Evolutionary conservation across 2,113 vertebrate species (phyloP).

Genomic region (Struthio camelus): DNA sequence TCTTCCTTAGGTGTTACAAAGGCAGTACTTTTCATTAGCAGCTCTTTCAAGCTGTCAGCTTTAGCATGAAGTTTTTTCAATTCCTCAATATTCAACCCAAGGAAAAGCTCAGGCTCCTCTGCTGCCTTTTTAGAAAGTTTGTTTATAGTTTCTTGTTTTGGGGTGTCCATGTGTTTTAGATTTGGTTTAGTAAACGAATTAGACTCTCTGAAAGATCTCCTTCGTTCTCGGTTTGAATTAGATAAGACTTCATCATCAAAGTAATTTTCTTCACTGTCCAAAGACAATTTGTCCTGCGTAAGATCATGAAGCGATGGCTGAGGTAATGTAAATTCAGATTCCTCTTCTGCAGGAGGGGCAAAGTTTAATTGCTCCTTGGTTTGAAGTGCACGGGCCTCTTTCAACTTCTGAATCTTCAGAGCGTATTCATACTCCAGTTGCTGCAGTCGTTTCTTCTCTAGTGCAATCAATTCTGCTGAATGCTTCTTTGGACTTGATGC

Average conservation of each 20-base stretch:
- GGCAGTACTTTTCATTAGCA: constrained; percentile 79
- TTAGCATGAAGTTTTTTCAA: constrained; percentile 81
- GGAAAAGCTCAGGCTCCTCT: constrained; percentile 81
- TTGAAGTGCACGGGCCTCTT: constrained; percentile 87
- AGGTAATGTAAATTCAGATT: constrained; percentile 81
- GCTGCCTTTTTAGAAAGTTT: constrained; percentile 70
- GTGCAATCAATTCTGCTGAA: constrained; percentile 90
- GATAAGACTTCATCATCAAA: constrained; percentile 82
- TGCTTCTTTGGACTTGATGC: constrained; percentile 83
- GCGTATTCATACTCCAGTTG: constrained; percentile 95
- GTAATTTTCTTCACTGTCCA: constrained; percentile 88
- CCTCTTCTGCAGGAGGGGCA: constrained; percentile 67
- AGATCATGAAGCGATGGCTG: constrained; percentile 97
- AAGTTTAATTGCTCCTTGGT: constrained; percentile 75
- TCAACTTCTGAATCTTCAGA: constrained; percentile 95
- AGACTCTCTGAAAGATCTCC: constrained; percentile 89
- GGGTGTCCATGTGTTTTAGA: constrained; percentile 82
- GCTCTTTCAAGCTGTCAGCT: constrained; percentile 81
- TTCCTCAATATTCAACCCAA: constrained; percentile 88
- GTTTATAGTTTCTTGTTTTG: constrained; percentile 75
- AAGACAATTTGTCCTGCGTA: constrained; percentile 92
- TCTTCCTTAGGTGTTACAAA: constrained; percentile 56
- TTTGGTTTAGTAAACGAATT: constrained; percentile 93
- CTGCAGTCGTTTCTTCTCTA: constrained; percentile 91
- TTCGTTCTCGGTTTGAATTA: constrained; percentile 73